Conservation (phyloP, 2,888 invertebrate genomes). For the Heteromurus nitidus region DNA sequence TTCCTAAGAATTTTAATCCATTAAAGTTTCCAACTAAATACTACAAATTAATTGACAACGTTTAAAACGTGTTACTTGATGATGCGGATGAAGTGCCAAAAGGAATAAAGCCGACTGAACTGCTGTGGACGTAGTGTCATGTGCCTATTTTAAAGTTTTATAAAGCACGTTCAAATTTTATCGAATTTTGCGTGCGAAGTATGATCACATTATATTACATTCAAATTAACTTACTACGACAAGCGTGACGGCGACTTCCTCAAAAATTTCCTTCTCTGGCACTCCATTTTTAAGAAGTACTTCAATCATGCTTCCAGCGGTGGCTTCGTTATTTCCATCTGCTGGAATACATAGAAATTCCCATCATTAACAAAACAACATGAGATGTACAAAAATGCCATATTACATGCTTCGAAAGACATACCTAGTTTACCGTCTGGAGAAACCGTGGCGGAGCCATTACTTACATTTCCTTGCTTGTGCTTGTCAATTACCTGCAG, state of each 20-base stretch:
- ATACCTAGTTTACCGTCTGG: too few relatives aligned
- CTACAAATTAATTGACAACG: neutral
- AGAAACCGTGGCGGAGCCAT: too few relatives aligned
- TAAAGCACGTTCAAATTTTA: too few relatives aligned
- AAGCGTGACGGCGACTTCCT: slow-evolving; percentile 28
- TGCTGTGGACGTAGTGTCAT: slow-evolving; percentile 18
- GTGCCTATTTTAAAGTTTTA: slow-evolving; percentile 9
- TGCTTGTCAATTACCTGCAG: too few relatives aligned
- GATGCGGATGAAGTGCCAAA: slow-evolving; percentile 22
- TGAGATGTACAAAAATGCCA: too few relatives aligned
- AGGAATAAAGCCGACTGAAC: slow-evolving; percentile 23
- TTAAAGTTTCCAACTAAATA: neutral
- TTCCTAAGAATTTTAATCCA: slow-evolving; percentile 1
- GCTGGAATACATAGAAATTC: too few relatives aligned
- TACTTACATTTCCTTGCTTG: too few relatives aligned
- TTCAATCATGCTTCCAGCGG: slow-evolving; percentile 32
- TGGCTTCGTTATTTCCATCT: too few relatives aligned
- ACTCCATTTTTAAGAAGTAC: slow-evolving; percentile 16
- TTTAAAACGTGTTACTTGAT: slow-evolving; percentile 19
- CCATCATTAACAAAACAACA: too few relatives aligned
- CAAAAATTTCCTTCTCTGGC: slow-evolving; percentile 24
- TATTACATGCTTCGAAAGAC: too few relatives aligned
- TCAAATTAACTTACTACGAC: slow-evolving; percentile 26
- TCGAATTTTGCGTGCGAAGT: too few relatives aligned
- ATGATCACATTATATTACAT: too few relatives aligned